Evolutionary conservation across 2,113 vertebrate genomes (phyloP).

Genomic region (Colossoma macropomum): DNA sequence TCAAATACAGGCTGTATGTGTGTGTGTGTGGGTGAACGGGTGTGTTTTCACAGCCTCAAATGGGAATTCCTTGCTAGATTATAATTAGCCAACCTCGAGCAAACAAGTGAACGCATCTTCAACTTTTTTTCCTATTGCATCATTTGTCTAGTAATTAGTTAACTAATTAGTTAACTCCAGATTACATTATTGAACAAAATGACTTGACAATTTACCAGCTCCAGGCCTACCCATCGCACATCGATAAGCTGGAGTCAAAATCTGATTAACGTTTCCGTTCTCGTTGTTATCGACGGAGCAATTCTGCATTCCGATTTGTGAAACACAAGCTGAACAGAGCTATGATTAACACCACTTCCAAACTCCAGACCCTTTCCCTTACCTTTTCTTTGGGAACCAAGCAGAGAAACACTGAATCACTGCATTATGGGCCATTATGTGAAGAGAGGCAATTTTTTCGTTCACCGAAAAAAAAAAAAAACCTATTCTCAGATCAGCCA

Average conservation of each 20-base stretch:
- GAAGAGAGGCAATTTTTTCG: not conserved
- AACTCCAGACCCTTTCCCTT: not conserved
- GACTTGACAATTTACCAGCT: not conserved
- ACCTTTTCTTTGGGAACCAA: too few species aligned
- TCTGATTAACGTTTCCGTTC: not conserved
- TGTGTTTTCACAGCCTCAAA: not conserved
- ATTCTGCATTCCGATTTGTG: not conserved
- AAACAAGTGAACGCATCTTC: not conserved
- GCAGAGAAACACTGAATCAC: not conserved
- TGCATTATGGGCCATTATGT: not conserved
- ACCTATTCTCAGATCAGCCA: not conserved
- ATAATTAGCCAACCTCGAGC: not conserved
- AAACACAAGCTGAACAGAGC: not conserved
- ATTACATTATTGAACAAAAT: not conserved
- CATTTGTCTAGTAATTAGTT: not conserved
- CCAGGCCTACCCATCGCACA: not conserved
- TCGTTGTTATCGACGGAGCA: not conserved
- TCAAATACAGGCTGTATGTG: not conserved
- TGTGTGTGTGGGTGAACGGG: not conserved
- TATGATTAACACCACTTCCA: not conserved
- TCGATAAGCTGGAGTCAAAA: not conserved
- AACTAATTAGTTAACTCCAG: not conserved
- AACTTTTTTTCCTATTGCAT: not conserved
- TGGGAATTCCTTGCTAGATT: constrained; percentile 7
- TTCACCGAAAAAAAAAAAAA: not conserved